Evolutionary conservation across 2,113 vertebrate genomes (phyloP).

Genomic region (Corynorhinus townsendii): DNA sequence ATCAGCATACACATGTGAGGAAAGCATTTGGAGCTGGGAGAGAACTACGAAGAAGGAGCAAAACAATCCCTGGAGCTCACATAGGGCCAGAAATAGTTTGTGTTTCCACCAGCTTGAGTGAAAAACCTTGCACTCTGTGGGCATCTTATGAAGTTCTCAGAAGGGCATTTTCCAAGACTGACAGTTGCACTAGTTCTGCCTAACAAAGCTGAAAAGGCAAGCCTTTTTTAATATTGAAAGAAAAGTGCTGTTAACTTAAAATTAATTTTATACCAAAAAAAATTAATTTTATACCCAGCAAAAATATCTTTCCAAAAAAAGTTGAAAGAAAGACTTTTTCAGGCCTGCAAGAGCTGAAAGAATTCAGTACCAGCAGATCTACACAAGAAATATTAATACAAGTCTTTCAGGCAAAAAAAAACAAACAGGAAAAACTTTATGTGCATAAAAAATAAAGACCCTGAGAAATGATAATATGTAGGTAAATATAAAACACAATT

Average conservation of each 20-base stretch:
- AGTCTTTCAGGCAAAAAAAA: background rate
- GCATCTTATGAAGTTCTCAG: background rate
- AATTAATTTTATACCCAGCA: constrained; percentile 8
- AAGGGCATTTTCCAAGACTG: background rate
- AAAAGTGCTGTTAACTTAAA: background rate
- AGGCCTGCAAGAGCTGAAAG: background rate
- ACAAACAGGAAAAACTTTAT: background rate
- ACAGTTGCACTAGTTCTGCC: background rate
- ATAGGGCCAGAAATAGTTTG: background rate
- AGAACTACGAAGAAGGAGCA: background rate
- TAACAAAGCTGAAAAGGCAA: background rate
- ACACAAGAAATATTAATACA: background rate
- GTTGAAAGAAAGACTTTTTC: background rate
- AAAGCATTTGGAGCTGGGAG: background rate
- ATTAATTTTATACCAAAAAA: constrained; percentile 1
- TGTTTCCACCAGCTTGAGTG: background rate
- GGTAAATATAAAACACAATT: background rate
- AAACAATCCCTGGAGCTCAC: background rate
- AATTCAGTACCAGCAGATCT: background rate
- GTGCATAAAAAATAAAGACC: background rate
- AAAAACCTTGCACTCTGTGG: too few relatives aligned
- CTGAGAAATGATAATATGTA: background rate
- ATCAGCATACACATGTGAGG: background rate
- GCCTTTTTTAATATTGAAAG: background rate
- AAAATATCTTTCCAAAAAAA: constrained; percentile 8